Base-by-base conservation (phyloP, 2,888 invertebrate genomes). In the Cepaea hortensis region DNA sequence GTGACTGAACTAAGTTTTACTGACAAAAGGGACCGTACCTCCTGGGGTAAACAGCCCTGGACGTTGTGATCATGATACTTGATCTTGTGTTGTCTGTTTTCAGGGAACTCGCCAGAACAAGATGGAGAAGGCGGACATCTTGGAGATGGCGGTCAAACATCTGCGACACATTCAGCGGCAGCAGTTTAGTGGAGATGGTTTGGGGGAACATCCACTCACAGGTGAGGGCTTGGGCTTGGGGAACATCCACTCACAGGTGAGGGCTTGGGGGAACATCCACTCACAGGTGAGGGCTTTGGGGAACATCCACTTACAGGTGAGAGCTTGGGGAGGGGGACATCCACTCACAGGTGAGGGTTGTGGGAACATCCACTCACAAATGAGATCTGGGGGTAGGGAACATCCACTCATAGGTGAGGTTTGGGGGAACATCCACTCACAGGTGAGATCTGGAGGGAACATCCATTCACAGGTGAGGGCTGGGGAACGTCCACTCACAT, bases 91-190 rank as follows among this genome's bases (percentile, higher is more conserved):
- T 65, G 18, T 68, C n/a, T 75, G 35, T 73, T 89, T 92, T 81
- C 91, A 94, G 94, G 92, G 93, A 55, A 91, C 93, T 18, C 93
- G 93, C 80, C 93, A 93, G 87, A 93, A 93, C 6, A 94, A 94
- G 89, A 90, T 94, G 85, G 94, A 94, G 90, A 94, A 94, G 82
- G 94, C 94, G 0, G 94, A 94, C 87, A 94, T 94, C 46, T 87
- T 94, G 81, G 94, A 94, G 84, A 92, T 94, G 93, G 93, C 94
- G 9, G 94, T 94, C n/a, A 92, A 92, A 82, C 92, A 93, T 86
- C 89, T 94, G 35, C 90, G 92, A 55, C 89, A 90, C 11, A 87
- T 93, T 9, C 93, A 93, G 85, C 87, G 92, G 46, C 92, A 92
- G 80, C 93, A 93, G 61, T 89, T 92, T n/a, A 86, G 87, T 4